Percentiles rank a stretch among this genome's conserved stretches.
phyloP scores from a whole-genome alignment of 2,113 vertebrate species.

The Dolichotis patagonum region DNA sequence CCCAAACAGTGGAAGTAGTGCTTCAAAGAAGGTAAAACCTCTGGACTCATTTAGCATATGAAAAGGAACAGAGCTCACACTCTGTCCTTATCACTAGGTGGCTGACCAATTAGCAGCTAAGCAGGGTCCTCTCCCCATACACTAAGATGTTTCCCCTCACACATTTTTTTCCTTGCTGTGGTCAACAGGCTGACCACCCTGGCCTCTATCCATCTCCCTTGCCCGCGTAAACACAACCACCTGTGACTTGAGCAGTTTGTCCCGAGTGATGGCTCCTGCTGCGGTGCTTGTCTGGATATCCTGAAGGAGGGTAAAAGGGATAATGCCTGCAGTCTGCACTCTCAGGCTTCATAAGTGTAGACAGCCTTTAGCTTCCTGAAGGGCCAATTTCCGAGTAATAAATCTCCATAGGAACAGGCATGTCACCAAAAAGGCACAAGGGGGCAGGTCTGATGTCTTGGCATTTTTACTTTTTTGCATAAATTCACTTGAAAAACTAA shows the following conservation, averaged over 20 bases:
- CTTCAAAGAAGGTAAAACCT: conserved; percentile 68
- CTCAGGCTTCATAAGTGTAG: background rate
- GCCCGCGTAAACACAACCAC: background rate
- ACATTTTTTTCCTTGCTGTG: background rate
- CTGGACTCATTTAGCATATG: background rate
- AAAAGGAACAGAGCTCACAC: conserved; percentile 48
- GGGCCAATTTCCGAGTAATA: background rate
- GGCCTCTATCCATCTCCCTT: background rate
- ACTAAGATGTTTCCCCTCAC: background rate
- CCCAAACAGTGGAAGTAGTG: conserved; percentile 55
- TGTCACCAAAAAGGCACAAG: background rate
- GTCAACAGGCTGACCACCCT: background rate
- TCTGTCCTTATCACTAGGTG: conserved; percentile 33
- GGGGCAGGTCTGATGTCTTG: background rate
- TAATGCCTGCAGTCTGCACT: background rate
- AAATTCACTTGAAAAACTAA: conserved; percentile 60
- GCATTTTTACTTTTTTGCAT: conserved; percentile 41
- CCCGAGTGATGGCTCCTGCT: background rate
- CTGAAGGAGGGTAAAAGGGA: conserved; percentile 33
- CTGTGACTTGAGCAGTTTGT: conserved; percentile 15
- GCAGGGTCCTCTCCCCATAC: background rate
- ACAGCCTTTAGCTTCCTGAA: background rate
- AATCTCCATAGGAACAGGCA: background rate
- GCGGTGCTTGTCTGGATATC: background rate
- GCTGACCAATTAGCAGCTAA: conserved; percentile 28